phyloP scores from a whole-genome alignment of 2,113 vertebrate species.

The Mastomys natalensis region DNA sequence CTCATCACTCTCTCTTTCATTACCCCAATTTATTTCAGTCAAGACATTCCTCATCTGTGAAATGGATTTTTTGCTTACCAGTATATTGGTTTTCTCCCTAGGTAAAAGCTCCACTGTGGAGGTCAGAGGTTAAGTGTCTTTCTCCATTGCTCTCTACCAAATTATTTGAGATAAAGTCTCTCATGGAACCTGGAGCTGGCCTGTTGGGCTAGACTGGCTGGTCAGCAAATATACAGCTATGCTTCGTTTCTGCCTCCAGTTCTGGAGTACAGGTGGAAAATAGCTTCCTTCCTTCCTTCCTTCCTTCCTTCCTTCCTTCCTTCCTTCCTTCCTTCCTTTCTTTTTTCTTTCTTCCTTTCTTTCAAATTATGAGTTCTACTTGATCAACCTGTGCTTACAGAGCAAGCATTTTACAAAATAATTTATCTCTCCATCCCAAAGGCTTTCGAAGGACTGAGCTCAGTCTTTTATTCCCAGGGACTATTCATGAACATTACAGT shows the following conservation, averaged over 20 bases:
- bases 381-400: neutral
- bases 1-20: neutral
- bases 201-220: neutral
- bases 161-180: neutral
- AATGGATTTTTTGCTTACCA: neutral
- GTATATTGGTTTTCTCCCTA: neutral
- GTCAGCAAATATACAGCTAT: neutral
- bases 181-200: neutral
- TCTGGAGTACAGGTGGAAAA: neutral
- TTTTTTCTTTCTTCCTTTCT: no score
- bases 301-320: no score
- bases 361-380: neutral
- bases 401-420: neutral
- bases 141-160: neutral
- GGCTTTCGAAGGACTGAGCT: neutral
- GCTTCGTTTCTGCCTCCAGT: no score
- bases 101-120: neutral
- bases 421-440: no score
- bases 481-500: neutral
- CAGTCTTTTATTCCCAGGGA: neutral
- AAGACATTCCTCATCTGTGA: neutral
- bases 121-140: neutral
- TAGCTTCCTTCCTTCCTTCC: no score
- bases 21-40: neutral
- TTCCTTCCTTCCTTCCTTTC: no score